These are phyloP conservation scores for Dione juno DNA, from an alignment of 2,888 invertebrate genomes.

Conservation along the genomic window DNA sequence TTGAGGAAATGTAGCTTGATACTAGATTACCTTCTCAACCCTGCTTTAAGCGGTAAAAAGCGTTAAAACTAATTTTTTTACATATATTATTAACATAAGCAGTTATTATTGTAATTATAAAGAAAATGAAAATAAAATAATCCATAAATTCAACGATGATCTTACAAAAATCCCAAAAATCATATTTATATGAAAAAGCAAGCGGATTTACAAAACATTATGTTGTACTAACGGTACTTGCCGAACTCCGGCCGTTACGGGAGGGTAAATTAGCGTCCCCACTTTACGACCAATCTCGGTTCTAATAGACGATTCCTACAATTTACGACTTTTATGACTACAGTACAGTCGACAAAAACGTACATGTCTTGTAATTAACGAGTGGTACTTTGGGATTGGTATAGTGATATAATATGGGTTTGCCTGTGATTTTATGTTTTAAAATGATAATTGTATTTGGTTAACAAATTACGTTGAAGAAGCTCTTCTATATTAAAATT, in stretches of 20 bases:
- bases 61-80: too few relatives aligned
- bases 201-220: conserved; percentile 14
- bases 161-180: not conserved
- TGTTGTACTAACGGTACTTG: conserved; percentile 21
- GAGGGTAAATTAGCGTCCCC: conserved; percentile 46
- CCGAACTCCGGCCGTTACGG: conserved; percentile 6
- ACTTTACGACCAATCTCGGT: conserved; percentile 50
- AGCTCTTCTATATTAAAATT: too few relatives aligned
- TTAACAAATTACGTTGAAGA: too few relatives aligned
- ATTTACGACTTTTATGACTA: conserved; percentile 44
- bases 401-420: not conserved
- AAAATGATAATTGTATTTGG: too few relatives aligned
- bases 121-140: too few relatives aligned
- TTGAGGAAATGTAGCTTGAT: too few relatives aligned
- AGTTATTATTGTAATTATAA: too few relatives aligned
- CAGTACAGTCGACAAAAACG: conserved; percentile 31
- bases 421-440: not conserved
- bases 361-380: conserved; percentile 21
- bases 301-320: conserved; percentile 50
- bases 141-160: too few relatives aligned
- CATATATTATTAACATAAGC: too few relatives aligned
- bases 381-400: not conserved
- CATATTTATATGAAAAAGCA: conserved; percentile 8
- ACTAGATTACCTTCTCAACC: too few relatives aligned
- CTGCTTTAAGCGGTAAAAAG: too few relatives aligned